Base-by-base conservation (phyloP, 1,140 invertebrate genomes). In the Branchinecta lynchi region DNA sequence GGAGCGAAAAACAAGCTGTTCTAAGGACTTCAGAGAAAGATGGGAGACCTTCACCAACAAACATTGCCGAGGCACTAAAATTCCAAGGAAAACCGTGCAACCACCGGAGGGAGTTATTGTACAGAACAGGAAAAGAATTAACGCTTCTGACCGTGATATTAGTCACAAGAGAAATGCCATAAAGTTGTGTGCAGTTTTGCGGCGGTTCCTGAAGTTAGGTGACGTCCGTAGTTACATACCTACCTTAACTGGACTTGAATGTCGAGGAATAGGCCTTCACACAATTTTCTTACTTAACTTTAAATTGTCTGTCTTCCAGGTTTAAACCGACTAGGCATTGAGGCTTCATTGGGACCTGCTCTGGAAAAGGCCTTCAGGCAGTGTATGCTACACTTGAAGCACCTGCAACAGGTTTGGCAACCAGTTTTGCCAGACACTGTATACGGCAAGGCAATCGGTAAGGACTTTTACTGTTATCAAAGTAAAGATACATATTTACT, bases 341-440 rank as follows among this genome's bases (percentile, higher is more conserved):
- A 74, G 9, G 71, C 80, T 43, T 78, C 84, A 69, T 75, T 89
- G 67, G 81, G 85, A 43, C 79, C 82, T 3, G 82, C 79, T 32
- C 86, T 86, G 0, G 86, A 93, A 76, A 85, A 86, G 74, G 82
- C 86, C 20, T 77, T 95, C 7, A 82, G 88, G 21, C 89, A 93
- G 77, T 91, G 89, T 75, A 80, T 93, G 44, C 82, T 89, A 66
- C 90, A 93, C 77, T 79, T 95, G 70, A 86, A 89, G 75, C 80
- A 93, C 70, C 78, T 96, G 3, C 88, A 89, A 80, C 90, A 88
- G 70, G 87, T 94, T 0, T 96, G 92, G 92, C 81, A 86, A 65
- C 82, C 86, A 70, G 84, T 90, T 5, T 82, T 92, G 66, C 88
- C 88, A 0, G 71, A 76, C 12, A 85, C 85, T 75, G 82, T 88